Base-by-base conservation (phyloP, 1,140 invertebrate species). In the Sycophaga agraensis region DNA sequence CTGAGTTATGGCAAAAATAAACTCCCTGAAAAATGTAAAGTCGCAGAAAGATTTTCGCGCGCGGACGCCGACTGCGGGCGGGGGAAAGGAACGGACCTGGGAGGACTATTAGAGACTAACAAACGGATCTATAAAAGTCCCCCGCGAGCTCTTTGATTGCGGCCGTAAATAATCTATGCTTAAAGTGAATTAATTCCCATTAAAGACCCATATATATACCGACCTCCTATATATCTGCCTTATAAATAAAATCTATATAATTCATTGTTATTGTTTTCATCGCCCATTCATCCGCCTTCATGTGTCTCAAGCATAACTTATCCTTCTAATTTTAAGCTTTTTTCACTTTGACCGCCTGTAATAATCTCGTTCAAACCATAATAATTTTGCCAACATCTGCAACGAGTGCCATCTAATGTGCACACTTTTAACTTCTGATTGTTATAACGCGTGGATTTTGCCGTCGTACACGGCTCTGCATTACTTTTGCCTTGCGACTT, bases 81-180 rank as follows among this genome's bases (percentile, higher is more conserved):
- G 26, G 19, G 16, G 12, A 16, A 21, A 28, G 19, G 28, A 34
- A 16, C 4, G 46, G 21, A 28, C 11, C 28, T 2, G 46, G 19
- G 19, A 45, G 45, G 31, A 35, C 54, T 51, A 56, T 63, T 57
- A 63, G 37, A 63, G 45, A 28, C 48, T 51, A 45, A 58, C 48
- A 58, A 63, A 59, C 62, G 56, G 39, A 58, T 59, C 61, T 57
- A 58, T 64, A 59, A 64, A 64, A 64, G 55, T 51, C 49, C 54
- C 54, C 50, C 62, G 56, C 50, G 28, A 59, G 42, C 17, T 54
- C 46, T 59, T 53, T 64, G 37, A 64, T 64, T 58, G 31, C 35
- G 24, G 57, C 26, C 57, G 70, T 75, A 75, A 76, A 73, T 77
- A 71, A 75, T 73, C 66, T 64, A 70, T 68, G 72, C 73, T 69